Evolutionary conservation across 2,888 invertebrate species (phyloP), one percentile per base, ranked within the genome.

Genomic region (Folsomia candida): DNA sequence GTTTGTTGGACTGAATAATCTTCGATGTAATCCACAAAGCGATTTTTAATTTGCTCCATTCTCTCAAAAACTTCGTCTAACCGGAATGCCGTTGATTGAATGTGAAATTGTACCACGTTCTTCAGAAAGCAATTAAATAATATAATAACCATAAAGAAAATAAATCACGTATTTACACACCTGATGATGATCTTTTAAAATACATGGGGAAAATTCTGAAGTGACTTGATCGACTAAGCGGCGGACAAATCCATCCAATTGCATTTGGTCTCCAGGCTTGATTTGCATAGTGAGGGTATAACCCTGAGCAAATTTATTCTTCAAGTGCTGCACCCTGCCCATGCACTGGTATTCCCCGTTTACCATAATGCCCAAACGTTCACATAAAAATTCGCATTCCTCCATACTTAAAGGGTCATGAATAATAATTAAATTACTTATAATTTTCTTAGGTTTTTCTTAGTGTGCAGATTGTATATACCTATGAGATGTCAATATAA

Each of bases 401-500:
- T 47, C 47, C 47, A 47, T 47, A n/a, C n/a, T 18, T 47, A 47
- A 47, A 47, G 9, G 47, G 9, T 11, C 47, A 47, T 18, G 18
- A 47, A 18, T 47, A 18, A n/a, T n/a, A n/a, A n/a, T 26, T 11
- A 47, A 11, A 47, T n/a, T n/a, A 47, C 47, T 18, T 47, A 47
- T 11, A 47, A 9, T 47, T 9, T 11, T 11, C 9, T n/a, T n/a
- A n/a, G n/a, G n/a, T n/a, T n/a, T n/a, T n/a, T 47, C 18, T n/a
- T n/a, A n/a, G n/a, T n/a, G n/a, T n/a, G n/a, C n/a, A n/a, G 18
- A 47, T 47, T 47, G 9, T 47, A n/a, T n/a, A n/a, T n/a, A n/a
- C n/a, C 88, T 88, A 82, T 90, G 90, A 1, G 89, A 89, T 18
- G 90, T 88, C 71, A 91, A 84, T 77, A 91, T 85, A 74, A 90